Evolutionary conservation across 2,113 vertebrate genomes (phyloP), one percentile per base, ranked within the genome.

Genomic region (Gallinago paraguaiae): DNA sequence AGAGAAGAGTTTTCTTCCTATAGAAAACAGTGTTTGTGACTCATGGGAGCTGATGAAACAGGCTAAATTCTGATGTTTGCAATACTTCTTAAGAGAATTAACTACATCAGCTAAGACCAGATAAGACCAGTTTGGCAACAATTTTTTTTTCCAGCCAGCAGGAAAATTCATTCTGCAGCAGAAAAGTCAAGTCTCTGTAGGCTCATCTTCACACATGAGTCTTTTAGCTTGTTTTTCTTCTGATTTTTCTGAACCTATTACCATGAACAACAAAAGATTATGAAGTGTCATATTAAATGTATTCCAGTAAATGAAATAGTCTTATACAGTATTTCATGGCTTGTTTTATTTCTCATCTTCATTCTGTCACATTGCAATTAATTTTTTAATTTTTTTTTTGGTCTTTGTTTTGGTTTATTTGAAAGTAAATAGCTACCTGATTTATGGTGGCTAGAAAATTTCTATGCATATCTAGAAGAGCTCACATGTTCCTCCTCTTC

Each of bases 61-160:
- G 30, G 13, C 17, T 28, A 71, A 48, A 59, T 90, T 80, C 77
- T 54, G 24, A 85, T 57, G 95, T 91, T 54, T 77, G 50, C 37
- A 95, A 78, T 59, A 67, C 8, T 84, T 20, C 22, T 72, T 90
- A 84, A 89, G 65, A 82, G 86, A 96, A 94, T 94, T 94, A 77
- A 78, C 54, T 93, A 27, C 48, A 24, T 30, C 51, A 79, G 54
- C 83, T 86, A 84, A 84, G 31, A 63, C 61, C 69, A 19, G 6
- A 37, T 84, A 92, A 92, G 60, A 80, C 23, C 64, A 86, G 51
- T 71, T 75, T 68, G 51, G 54, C 22, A 69, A 35, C 25, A 11
- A 1, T 5, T 84, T 76, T 78, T 50, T 91, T 93, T 93, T 56
- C 53, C 86, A 28, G 19, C 79, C 85, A 90, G 25, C 33, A 90